Evolutionary conservation across 2,888 invertebrate genomes (phyloP), one percentile per base, ranked within the genome.

Genomic region (Sinohyriopsis cumingii): DNA sequence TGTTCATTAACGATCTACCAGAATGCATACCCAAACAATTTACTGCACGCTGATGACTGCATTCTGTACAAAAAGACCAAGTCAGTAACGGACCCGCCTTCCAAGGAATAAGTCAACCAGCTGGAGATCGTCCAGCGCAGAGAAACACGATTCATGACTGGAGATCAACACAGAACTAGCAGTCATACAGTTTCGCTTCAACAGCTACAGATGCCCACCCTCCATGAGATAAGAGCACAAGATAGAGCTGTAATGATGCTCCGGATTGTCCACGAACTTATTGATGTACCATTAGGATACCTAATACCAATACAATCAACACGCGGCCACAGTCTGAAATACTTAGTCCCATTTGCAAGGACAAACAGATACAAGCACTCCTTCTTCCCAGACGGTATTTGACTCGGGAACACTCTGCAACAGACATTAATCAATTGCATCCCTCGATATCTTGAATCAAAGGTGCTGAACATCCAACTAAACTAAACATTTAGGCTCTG

Each of bases 391-490:
- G 67, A 67, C 61, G 67, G 63, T 60, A 67, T 71, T 61, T 15
- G 60, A 24, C 55, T 71, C n/a, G 55, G 56, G 25, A 59, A 54
- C 56, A 7, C 56, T 45, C 62, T 54, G 54, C 55, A 5, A 54
- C 56, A 53, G 67, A 28, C 69, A 70, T 57, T 63, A 20, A 54
- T 70, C 5, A 56, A 69, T 66, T 28, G 9, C 62, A 4, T 66
- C 70, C 56, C 54, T 66, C 6, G 59, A 63, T 67, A 67, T 66
- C 59, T 66, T 70, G 67, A 67, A 59, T 57, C 55, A 59, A 62
- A 66, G 20, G 55, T 69, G 53, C 64, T 57, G 33, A 12, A 12
- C 12, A 7, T 33, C 56, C 56, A 53, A 45, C 57, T 68, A 28
- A 25, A 3, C 3, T 25, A 25, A 25, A 3, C 25, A 25, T 25